A percentile compares a stretch with the other conserved stretches of the same genome.
phyloP scores from a whole-genome alignment of 2,113 vertebrate species.

The Leptobrachium ailaonicum region DNA sequence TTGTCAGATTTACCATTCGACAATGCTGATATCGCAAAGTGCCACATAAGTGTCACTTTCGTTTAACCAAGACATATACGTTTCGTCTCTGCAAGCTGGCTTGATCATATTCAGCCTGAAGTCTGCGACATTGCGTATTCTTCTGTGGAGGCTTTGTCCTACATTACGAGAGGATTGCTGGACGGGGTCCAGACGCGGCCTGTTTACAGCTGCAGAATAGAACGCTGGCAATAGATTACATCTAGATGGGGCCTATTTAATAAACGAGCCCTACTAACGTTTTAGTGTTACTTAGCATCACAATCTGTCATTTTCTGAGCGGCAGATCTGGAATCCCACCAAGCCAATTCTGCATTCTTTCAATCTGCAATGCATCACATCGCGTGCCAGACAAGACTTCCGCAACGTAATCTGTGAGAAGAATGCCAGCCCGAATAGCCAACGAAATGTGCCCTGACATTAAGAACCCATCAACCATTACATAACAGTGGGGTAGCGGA shows the following conservation, averaged over 20 bases:
- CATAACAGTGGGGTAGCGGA: conserved; percentile 20
- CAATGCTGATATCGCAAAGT: background rate
- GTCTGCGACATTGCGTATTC: background rate
- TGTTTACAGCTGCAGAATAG: conserved; percentile 38
- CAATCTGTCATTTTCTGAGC: conserved; percentile 36
- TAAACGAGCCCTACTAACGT: conserved; percentile 44
- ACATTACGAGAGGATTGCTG: conserved; percentile 30
- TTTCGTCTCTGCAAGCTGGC: background rate
- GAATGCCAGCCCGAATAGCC: background rate
- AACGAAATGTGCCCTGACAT: conserved; percentile 13
- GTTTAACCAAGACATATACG: conserved; percentile 7
- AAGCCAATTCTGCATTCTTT: conserved; percentile 15
- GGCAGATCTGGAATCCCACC: conserved; percentile 37
- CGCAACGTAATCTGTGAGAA: conserved; percentile 28
- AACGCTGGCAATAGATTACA: conserved; percentile 40
- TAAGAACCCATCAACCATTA: conserved; percentile 30
- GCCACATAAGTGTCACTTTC: conserved; percentile 3
- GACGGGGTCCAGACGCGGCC: conserved; percentile 7
- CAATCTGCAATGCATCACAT: conserved; percentile 40
- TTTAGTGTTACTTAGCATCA: conserved; percentile 41
- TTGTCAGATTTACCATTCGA: conserved; percentile 4
- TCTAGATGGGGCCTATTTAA: conserved; percentile 42
- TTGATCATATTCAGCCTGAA: conserved; percentile 16
- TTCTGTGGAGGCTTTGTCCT: conserved; percentile 15
- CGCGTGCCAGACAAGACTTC: conserved; percentile 37